Percentiles rank a stretch among this genome's conserved stretches.
These are phyloP conservation scores for Grapholita molesta DNA, from an alignment of 1,140 invertebrate genomes.

Conservation along the genomic window DNA sequence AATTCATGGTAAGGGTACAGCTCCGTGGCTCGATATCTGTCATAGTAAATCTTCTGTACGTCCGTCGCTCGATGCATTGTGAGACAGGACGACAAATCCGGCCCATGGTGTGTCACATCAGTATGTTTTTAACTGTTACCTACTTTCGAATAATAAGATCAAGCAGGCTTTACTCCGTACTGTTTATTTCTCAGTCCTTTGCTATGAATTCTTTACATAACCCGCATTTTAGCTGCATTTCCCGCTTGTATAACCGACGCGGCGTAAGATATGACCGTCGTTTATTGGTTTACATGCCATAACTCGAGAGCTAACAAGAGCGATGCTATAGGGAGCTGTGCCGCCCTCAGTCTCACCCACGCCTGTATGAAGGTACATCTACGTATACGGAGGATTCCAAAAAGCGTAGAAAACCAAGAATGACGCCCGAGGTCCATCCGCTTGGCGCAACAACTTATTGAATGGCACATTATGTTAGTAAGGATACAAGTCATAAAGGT, in stretches of 20 bases:
- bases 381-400: conserved; percentile 34
- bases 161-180: background rate
- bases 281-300: conserved; percentile 9
- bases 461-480: no score
- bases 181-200: no score
- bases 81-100: no score
- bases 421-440: background rate
- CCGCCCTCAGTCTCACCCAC: conserved; percentile 40
- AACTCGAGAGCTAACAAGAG: conserved; percentile 20
- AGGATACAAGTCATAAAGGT: no score
- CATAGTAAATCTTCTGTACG: no score
- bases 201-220: conserved; percentile 9
- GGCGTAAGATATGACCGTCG: conserved; percentile 4
- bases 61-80: no score
- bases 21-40: no score
- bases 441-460: background rate
- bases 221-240: background rate
- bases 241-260: background rate
- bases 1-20: no score
- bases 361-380: conserved; percentile 28
- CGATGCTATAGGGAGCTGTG: conserved; percentile 24
- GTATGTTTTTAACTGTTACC: no score
- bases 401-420: conserved; percentile 17
- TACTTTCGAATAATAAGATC: background rate
- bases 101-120: no score